A percentile compares a stretch with the other conserved stretches of the same genome.
Conservation (phyloP, 2,113 vertebrate genomes). For the Numida meleagris region DNA sequence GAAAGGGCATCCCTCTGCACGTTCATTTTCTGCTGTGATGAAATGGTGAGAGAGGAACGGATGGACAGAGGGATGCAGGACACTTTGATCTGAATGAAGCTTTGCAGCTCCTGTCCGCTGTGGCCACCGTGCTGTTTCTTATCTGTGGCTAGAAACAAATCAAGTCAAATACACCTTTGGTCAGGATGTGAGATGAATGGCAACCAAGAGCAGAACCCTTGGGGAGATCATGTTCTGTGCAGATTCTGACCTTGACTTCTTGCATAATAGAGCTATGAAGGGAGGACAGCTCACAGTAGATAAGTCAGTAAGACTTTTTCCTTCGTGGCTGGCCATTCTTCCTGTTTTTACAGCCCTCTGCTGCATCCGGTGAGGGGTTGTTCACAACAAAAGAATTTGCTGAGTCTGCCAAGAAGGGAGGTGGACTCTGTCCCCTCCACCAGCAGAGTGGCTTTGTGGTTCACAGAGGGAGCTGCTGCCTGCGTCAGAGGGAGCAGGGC, state of each 20-base stretch:
- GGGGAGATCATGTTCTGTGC: background rate
- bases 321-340: background rate
- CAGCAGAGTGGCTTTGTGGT: background rate
- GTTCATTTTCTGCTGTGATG: accelerated
- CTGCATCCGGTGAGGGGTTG: background rate
- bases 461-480: accelerated
- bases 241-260: background rate
- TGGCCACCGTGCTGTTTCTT: background rate
- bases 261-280: background rate
- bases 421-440: background rate
- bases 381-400: background rate
- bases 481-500: background rate
- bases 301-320: background rate
- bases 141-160: background rate
- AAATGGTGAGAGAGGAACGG: background rate
- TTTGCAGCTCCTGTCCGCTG: background rate
- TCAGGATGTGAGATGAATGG: accelerated
- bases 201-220: background rate
- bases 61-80: background rate
- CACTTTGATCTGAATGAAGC: background rate
- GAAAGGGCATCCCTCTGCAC: accelerated
- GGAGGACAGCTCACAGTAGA: background rate
- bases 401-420: background rate
- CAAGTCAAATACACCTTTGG: background rate
- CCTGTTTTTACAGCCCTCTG: background rate